Conservation (phyloP, 2,113 vertebrate species). For the Toxotes chatareus region DNA sequence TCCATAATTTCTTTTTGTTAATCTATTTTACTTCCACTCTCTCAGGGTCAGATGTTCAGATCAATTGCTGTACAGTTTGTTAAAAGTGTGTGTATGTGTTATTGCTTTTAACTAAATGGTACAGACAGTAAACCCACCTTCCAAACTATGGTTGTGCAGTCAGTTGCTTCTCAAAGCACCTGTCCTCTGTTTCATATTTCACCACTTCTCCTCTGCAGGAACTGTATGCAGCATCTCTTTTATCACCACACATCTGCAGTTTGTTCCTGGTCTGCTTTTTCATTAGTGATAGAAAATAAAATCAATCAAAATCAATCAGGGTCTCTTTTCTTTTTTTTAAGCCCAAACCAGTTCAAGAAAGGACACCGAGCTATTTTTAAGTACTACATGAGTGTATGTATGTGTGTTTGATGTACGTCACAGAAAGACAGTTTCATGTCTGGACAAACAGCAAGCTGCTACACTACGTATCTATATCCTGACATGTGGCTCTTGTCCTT, state of each 20-base stretch:
- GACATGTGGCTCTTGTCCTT: constrained; percentile 41
- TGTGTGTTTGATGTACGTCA: constrained; percentile 53
- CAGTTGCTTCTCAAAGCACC: constrained; percentile 12
- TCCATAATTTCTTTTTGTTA: background rate
- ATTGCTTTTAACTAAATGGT: constrained; percentile 62
- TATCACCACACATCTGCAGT: background rate
- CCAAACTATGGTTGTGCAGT: constrained; percentile 58
- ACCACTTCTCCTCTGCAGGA: background rate
- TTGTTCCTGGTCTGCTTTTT: background rate
- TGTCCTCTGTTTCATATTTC: constrained; percentile 12
- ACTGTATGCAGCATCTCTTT: background rate
- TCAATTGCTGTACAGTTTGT: constrained; percentile 3
- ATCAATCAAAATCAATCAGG: constrained; percentile 6
- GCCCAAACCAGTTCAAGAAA: constrained; percentile 4
- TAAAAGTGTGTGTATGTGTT: constrained; percentile 34
- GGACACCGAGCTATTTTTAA: constrained; percentile 21
- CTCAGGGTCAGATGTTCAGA: background rate
- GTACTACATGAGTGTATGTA: constrained; percentile 28
- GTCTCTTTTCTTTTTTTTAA: background rate
- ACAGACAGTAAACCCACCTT: constrained; percentile 3
- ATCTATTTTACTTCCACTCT: background rate
- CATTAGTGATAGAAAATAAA: background rate
- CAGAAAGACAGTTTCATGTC: constrained; percentile 42
- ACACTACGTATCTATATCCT: constrained; percentile 59
- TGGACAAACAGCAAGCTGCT: constrained; percentile 59